Evolutionary conservation across 2,888 invertebrate genomes (phyloP), one percentile per base, ranked within the genome.

Genomic region (Chrysopilus asiliformis): DNA sequence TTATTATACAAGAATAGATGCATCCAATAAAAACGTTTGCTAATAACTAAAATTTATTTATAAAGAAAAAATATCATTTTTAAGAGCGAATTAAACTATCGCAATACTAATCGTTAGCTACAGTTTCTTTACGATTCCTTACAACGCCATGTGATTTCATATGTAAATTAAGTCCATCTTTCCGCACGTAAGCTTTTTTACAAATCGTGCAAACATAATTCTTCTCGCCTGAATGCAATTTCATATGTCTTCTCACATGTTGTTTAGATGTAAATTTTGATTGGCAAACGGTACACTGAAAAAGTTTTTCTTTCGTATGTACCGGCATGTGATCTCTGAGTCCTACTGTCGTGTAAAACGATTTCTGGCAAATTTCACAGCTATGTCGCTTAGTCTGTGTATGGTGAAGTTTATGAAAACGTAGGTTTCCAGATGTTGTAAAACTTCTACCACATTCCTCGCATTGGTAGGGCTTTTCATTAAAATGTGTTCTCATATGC

Each of bases 91-190:
- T n/a, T n/a, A n/a, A n/a, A n/a, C n/a, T n/a, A n/a, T n/a, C n/a
- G n/a, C n/a, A n/a, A n/a, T n/a, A n/a, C n/a, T n/a, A n/a, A n/a
- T n/a, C n/a, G n/a, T n/a, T n/a, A n/a, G n/a, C n/a, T n/a, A n/a
- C n/a, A n/a, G n/a, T n/a, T n/a, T n/a, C n/a, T n/a, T n/a, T n/a
- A n/a, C n/a, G n/a, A n/a, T n/a, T n/a, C n/a, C n/a, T n/a, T n/a
- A n/a, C n/a, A n/a, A n/a, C n/a, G n/a, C n/a, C 15, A 33, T 58
- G 58, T 41, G 55, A 52, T 9, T 58, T 53, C 58, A 59, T 57
- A 29, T 58, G 58, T 10, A 53, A 57, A 7, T 59, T 54, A 10
- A 58, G 41, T 3, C 63, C 64, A 10, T 58, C 57, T 19, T 52
- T 50, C 45, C 58, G 58, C 2, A 55, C 53, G 40, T 54, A 57